Base-by-base conservation (phyloP, 2,888 invertebrate species). In the Tiliacea aurago region DNA sequence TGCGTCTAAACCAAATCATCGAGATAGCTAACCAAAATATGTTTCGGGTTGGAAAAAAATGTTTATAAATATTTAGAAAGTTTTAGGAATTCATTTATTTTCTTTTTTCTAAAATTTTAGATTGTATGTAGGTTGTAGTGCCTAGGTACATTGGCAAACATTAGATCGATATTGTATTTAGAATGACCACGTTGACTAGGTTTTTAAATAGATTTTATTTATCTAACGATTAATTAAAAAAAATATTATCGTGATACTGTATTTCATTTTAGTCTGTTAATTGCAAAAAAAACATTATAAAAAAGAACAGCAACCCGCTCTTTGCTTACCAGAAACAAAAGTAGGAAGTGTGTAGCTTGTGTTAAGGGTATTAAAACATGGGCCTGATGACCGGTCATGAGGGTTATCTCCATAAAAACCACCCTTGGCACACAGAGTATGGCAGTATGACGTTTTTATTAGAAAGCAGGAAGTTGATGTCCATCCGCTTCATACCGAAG, bases 381-480 rank as follows among this genome's bases (percentile, higher is more conserved):
- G 23, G 23, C 23, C 7, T 4, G 45, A 55, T 23, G 33, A 45
- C 70, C 28, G 7, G 45, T 20, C 15, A 15, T 28, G 9, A 7
- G 10, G 43, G 10, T 49, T 72, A 23, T 73, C 15, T 33, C 23
- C 23, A 43, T 49, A 3, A 18, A 11, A 11, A 10, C 1, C 28
- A 41, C 47, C 41, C 28, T 41, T 47, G 15, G 18, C 1, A n/a
- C 28, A 18, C 37, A 3, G 5, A 58, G 13, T 41, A 49, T 13
- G n/a, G 13, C 13, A 47, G 13, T 7, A 2, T n/a, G 4, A 47
- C 13, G 47, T 28, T 58, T 71, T 41, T 72, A 33, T 43, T 49
- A 59, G 73, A 72, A 58, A 72, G 43, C 4, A 72, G 33, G 33
- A 58, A 58, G 10, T 2, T 33, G 10, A 1, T 71, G n/a, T 49